Conservation (phyloP, 1,140 invertebrate species). For the Popillia japonica region DNA sequence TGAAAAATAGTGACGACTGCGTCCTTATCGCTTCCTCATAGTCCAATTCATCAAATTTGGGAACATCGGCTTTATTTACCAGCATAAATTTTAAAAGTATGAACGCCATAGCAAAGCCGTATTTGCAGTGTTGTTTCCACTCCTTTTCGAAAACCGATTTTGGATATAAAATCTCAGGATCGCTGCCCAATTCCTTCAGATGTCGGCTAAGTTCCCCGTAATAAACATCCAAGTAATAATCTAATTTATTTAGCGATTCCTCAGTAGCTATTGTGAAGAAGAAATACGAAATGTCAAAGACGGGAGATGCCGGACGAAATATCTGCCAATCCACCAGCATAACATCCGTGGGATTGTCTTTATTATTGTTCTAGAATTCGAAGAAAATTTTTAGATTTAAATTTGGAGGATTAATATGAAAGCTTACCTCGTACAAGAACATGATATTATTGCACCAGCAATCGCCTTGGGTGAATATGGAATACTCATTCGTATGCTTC, state of each 20-base stretch:
- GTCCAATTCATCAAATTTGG: background rate
- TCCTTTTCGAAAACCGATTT: constrained; percentile 59
- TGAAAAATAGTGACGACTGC: background rate
- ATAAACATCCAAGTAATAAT: constrained; percentile 64
- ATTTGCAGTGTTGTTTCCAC: constrained; percentile 51
- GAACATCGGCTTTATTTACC: constrained; percentile 4
- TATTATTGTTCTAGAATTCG: background rate
- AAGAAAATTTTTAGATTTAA: too few relatives aligned
- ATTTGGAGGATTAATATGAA: too few relatives aligned
- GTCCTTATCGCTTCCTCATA: background rate
- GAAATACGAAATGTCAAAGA: constrained; percentile 65
- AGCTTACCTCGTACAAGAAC: constrained; percentile 61
- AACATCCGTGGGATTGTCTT: constrained; percentile 55
- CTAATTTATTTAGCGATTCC: constrained; percentile 61
- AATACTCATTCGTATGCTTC: constrained; percentile 38
- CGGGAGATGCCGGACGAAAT: constrained; percentile 64
- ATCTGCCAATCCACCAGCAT: constrained; percentile 66
- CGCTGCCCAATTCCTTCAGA: constrained; percentile 53
- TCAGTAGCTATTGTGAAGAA: constrained; percentile 65
- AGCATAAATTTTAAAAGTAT: constrained; percentile 54
- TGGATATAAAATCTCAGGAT: constrained; percentile 62
- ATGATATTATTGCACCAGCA: constrained; percentile 67
- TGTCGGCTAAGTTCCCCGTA: constrained; percentile 60
- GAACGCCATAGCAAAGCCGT: constrained; percentile 57
- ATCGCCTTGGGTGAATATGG: constrained; percentile 64